phyloP scores from a whole-genome alignment of 2,888 invertebrate species.

The Apodemia mormo region DNA sequence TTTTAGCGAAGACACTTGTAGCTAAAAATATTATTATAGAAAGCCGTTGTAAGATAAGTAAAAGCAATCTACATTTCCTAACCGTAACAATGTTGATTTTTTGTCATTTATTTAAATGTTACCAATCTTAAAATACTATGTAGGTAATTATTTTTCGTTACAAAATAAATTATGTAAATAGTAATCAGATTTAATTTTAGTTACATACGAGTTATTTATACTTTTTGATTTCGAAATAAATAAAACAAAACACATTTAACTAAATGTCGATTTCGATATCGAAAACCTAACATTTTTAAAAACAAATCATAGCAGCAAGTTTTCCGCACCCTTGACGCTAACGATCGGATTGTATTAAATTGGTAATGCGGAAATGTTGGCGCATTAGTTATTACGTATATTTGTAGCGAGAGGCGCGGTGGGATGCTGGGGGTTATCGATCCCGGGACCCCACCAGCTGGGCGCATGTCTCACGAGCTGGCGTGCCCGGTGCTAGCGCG shows the following conservation, averaged over 20 bases:
- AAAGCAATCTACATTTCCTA: no score
- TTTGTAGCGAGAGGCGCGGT: constrained; percentile 62
- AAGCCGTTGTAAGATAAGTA: no score
- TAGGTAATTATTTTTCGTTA: no score
- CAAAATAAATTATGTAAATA: no score
- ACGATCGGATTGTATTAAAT: constrained; percentile 17
- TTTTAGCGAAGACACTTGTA: no score
- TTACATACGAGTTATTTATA: no score
- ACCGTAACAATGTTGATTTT: no score
- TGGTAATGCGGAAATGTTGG: constrained; percentile 43
- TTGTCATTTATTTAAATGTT: no score
- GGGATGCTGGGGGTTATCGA: constrained; percentile 68
- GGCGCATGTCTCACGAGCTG: constrained; percentile 56
- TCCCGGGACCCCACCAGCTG: constrained; percentile 66
- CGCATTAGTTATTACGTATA: constrained; percentile 64
- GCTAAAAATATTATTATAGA: no score
- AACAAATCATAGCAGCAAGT: constrained; percentile 5
- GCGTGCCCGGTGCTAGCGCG: constrained; percentile 33
- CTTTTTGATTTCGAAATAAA: no score
- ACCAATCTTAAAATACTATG: no score
- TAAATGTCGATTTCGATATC: neutral
- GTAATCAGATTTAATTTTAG: no score
- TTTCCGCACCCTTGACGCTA: constrained; percentile 6
- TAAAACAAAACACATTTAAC: neutral
- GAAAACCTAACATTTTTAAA: neutral